Conservation (phyloP, 2,797 vertebrate species). For the Cynodonichthys magdalenae region DNA sequence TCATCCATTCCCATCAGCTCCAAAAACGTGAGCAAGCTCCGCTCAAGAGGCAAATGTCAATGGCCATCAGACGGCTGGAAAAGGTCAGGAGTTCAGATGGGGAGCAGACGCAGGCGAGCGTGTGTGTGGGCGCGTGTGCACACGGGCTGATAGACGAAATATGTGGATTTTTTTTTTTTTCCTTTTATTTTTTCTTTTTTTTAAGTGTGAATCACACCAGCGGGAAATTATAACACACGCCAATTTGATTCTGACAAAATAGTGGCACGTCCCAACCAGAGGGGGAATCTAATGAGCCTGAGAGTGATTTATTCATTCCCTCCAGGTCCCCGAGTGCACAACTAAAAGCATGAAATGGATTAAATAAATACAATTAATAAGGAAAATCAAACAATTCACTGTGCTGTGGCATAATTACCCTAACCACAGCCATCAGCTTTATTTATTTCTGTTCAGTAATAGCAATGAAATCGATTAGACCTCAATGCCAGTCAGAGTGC, state of each 20-base stretch:
- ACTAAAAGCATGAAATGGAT: constrained; percentile 87
- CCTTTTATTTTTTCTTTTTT: background rate
- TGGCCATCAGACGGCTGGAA: constrained; percentile 79
- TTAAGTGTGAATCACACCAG: constrained; percentile 72
- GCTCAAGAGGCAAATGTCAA: constrained; percentile 82
- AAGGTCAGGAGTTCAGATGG: constrained; percentile 83
- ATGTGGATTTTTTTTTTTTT: constrained; percentile 50
- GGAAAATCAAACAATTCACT: constrained; percentile 84
- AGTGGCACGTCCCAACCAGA: constrained; percentile 78
- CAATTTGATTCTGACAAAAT: constrained; percentile 77
- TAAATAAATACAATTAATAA: constrained; percentile 89
- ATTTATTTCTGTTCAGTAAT: constrained; percentile 84
- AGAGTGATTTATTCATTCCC: constrained; percentile 84
- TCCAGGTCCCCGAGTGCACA: constrained; percentile 80
- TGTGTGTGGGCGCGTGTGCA: constrained; percentile 14
- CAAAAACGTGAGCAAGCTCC: constrained; percentile 72
- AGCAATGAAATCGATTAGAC: constrained; percentile 83
- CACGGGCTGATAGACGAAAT: constrained; percentile 44
- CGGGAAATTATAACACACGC: constrained; percentile 72
- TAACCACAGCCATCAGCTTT: constrained; percentile 81
- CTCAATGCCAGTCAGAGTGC: constrained; percentile 72
- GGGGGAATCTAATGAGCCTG: constrained; percentile 84
- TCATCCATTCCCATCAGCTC: constrained; percentile 78
- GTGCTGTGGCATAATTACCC: constrained; percentile 82
- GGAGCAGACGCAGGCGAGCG: constrained; percentile 44